Evolutionary conservation across 2,113 vertebrate genomes (phyloP).

Genomic region (Forbesichthys agassizii): DNA sequence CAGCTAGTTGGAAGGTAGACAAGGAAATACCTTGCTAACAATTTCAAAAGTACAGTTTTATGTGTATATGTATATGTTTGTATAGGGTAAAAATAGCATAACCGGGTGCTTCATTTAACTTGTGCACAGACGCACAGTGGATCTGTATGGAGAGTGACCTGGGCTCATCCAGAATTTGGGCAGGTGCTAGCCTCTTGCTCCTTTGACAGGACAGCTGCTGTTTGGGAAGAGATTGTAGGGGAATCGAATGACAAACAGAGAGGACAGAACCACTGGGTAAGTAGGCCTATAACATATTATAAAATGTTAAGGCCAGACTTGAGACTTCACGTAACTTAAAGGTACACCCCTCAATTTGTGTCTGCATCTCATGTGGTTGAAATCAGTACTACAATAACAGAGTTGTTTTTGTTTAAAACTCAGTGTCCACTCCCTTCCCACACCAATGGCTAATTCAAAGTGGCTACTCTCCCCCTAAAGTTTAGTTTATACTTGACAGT

Average conservation of each 20-base stretch:
- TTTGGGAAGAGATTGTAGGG: slow-evolving; percentile 99
- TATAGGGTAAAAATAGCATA: too few species aligned
- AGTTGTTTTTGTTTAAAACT: too few species aligned
- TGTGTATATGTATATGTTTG: too few species aligned
- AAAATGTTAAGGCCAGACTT: not conserved
- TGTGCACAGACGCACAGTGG: slow-evolving; percentile 89
- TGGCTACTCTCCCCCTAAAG: too few species aligned
- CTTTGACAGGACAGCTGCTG: slow-evolving; percentile 94
- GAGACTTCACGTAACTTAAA: not conserved
- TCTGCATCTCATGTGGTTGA: too few species aligned
- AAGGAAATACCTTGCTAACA: not conserved
- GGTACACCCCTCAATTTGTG: not conserved
- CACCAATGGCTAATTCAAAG: too few species aligned
- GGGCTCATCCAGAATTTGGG: slow-evolving; percentile 97
- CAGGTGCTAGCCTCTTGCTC: slow-evolving; percentile 96
- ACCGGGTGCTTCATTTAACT: not conserved
- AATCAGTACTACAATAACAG: too few species aligned
- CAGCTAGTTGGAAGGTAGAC: slow-evolving; percentile 97
- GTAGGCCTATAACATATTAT: slow-evolving; percentile 20
- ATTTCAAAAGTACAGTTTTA: too few species aligned
- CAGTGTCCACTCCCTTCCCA: too few species aligned
- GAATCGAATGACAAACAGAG: slow-evolving; percentile 98
- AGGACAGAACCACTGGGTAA: slow-evolving; percentile 96
- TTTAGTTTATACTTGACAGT: too few species aligned
- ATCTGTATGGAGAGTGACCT: slow-evolving; percentile 96